Percentiles rank a stretch among this genome's conserved stretches.
phyloP scores from a whole-genome alignment of 2,888 invertebrate genomes.

The Epistrophe eligans region DNA sequence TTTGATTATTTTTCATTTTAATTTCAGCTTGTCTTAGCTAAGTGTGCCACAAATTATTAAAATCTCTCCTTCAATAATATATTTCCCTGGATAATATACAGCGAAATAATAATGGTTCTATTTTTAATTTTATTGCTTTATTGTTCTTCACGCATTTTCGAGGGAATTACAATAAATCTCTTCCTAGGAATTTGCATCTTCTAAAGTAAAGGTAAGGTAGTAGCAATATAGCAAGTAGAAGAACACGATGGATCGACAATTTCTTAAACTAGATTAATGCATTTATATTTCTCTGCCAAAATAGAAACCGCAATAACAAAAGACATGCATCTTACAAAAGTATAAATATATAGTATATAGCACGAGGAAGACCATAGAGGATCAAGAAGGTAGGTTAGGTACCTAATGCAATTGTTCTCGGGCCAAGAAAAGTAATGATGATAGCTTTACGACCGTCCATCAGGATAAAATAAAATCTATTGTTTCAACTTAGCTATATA shows the following conservation, averaged over 20 bases:
- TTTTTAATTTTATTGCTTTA: constrained; percentile 57
- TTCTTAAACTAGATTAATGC: constrained; percentile 69
- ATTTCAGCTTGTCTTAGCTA: neutral
- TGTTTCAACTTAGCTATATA: constrained; percentile 29
- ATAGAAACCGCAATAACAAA: constrained; percentile 17
- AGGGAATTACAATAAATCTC: constrained; percentile 5
- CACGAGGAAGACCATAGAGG: constrained; percentile 1
- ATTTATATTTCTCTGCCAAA: constrained; percentile 20
- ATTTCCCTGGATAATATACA: neutral
- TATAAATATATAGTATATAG: neutral
- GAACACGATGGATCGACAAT: constrained; percentile 15
- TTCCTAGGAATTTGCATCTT: constrained; percentile 4
- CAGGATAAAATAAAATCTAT: constrained; percentile 65
- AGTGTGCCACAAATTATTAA: constrained; percentile 37
- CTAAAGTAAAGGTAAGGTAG: neutral
- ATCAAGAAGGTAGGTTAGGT: neutral
- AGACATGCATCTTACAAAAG: neutral
- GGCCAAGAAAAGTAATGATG: constrained; percentile 73
- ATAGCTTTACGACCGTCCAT: constrained; percentile 74
- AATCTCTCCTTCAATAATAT: constrained; percentile 5
- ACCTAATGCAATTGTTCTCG: constrained; percentile 41
- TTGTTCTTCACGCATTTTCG: constrained; percentile 46
- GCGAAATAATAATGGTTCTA: constrained; percentile 10
- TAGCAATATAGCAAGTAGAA: neutral
- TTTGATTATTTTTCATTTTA: constrained; percentile 10